Evolutionary conservation across 64 coral and sea anemone genomes (phyloP).

Genomic region (Orbicella faveolata): DNA sequence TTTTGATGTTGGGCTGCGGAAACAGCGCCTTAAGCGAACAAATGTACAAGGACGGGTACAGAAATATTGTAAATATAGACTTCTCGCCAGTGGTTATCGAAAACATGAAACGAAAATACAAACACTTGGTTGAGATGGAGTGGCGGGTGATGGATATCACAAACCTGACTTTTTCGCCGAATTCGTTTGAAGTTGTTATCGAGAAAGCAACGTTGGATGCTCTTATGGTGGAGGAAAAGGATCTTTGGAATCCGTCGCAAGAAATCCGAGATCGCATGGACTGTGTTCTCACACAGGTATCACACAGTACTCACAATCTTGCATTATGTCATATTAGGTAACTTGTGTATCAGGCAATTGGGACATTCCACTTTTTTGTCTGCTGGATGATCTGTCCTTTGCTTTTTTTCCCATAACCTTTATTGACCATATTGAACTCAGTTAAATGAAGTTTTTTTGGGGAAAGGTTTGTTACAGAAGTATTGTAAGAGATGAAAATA

Average conservation of each 20-base stretch:
- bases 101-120: conserved; percentile 67
- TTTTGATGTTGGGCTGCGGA: conserved; percentile 75
- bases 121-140: conserved; percentile 52
- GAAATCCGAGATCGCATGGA: conserved; percentile 33
- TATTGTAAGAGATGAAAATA: too few species aligned
- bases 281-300: conserved; percentile 55
- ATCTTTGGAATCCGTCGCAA: conserved; percentile 66
- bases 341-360: too few species aligned
- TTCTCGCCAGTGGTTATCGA: conserved; percentile 74
- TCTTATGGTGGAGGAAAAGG: conserved; percentile 61
- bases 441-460: too few species aligned
- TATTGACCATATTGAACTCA: too few species aligned
- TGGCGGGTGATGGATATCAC: conserved; percentile 68
- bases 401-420: too few species aligned
- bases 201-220: conserved; percentile 82
- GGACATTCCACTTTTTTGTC: too few species aligned
- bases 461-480: too few species aligned
- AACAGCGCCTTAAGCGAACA: conserved; percentile 72
- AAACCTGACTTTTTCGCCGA: conserved; percentile 35
- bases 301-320: too few species aligned
- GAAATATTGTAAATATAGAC: conserved; percentile 81
- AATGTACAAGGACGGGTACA: conserved; percentile 74
- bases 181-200: conserved; percentile 70
- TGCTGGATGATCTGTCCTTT: too few species aligned
- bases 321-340: too few species aligned